Evolutionary conservation across 2,113 vertebrate genomes (phyloP).

Genomic region (Chitala chitala): DNA sequence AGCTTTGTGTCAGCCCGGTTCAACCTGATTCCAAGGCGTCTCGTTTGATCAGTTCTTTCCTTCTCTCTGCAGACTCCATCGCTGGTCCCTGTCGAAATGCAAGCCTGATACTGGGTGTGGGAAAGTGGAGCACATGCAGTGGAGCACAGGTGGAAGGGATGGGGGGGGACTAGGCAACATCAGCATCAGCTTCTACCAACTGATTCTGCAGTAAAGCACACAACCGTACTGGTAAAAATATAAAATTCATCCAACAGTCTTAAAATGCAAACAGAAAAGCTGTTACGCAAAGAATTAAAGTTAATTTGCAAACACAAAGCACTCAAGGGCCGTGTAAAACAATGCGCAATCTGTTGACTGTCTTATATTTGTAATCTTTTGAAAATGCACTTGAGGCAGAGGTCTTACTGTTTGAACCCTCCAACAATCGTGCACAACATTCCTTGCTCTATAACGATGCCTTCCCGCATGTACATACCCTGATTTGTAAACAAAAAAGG

Average conservation of each 20-base stretch:
- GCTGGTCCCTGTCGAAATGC: background rate
- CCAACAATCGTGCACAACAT: too few species aligned
- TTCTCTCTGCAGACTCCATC: background rate
- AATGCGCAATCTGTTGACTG: too few species aligned
- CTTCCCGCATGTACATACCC: background rate
- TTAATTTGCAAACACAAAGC: too few species aligned
- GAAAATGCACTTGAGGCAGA: too few species aligned
- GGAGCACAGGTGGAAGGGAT: background rate
- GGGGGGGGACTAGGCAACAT: too few species aligned
- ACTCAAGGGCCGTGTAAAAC: too few species aligned
- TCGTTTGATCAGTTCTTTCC: background rate
- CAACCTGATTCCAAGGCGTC: background rate
- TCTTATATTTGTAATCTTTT: too few species aligned
- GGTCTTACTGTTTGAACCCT: background rate
- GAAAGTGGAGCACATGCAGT: too few species aligned
- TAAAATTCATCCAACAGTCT: background rate
- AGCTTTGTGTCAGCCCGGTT: background rate
- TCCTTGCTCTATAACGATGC: too few species aligned
- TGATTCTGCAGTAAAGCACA: background rate
- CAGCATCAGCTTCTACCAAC: background rate
- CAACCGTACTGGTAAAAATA: background rate
- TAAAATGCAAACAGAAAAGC: background rate
- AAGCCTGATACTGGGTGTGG: background rate
- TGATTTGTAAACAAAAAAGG: background rate
- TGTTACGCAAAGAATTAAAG: background rate